A percentile compares a stretch with the other conserved stretches of the same genome.
phyloP scores from a whole-genome alignment of 2,113 vertebrate species.

The Otis tarda region DNA sequence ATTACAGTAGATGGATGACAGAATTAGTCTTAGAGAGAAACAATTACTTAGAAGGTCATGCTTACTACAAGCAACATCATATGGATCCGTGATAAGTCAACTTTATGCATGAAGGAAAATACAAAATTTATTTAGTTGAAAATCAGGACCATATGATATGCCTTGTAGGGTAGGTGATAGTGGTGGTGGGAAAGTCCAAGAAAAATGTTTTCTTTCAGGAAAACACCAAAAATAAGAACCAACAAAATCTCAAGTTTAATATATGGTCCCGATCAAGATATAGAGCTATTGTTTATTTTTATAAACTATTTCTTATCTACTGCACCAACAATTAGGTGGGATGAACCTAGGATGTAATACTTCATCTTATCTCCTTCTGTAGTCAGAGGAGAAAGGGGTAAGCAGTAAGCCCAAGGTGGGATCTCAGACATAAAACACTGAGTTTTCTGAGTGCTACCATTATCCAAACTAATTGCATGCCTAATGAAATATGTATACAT shows the following conservation, averaged over 20 bases:
- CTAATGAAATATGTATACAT: not conserved
- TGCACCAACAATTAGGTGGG: not conserved
- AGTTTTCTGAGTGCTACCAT: not conserved
- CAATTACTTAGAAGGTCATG: not conserved
- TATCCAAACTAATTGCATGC: not conserved
- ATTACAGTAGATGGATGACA: not conserved
- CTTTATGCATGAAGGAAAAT: not conserved
- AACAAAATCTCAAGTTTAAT: fast-evolving
- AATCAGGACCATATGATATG: not conserved
- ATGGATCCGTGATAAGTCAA: not conserved
- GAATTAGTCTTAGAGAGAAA: not conserved
- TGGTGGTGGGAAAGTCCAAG: not conserved
- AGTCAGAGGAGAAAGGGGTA: not conserved
- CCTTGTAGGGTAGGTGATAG: fast-evolving
- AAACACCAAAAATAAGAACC: not conserved
- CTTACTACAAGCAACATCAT: not conserved
- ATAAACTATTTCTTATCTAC: not conserved
- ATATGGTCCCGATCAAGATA: not conserved
- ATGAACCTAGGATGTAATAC: not conserved
- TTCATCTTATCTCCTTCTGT: not conserved
- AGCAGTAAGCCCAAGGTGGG: not conserved
- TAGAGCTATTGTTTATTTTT: fast-evolving
- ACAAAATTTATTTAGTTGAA: not conserved
- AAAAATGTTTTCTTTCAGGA: not conserved
- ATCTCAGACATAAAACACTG: not conserved